These are phyloP conservation scores for Cuniculus paca DNA, from an alignment of 2,797 vertebrate genomes.

Conservation along the genomic window DNA sequence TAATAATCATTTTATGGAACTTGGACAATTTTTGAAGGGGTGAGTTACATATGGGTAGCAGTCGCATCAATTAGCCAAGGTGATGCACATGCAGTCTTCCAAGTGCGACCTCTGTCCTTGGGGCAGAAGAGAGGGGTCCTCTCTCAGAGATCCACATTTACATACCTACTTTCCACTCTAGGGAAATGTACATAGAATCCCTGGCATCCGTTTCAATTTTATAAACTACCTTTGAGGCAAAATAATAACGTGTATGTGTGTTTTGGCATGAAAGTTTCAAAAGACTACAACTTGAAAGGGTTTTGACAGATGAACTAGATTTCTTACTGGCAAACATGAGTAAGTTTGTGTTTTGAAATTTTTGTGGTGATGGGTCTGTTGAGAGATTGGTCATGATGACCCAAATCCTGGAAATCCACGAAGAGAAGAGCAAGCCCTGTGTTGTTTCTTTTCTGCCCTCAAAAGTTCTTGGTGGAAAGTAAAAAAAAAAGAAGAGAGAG, in stretches of 20 bases:
- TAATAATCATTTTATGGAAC: background rate
- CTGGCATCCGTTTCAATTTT: background rate
- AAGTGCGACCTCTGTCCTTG: rapidly evolving
- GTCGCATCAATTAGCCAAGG: background rate
- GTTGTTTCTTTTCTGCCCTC: background rate
- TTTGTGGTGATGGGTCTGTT: background rate
- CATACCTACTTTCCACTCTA: background rate
- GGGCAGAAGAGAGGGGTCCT: background rate
- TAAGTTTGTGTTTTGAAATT: background rate
- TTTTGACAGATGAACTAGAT: background rate
- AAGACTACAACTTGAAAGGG: background rate
- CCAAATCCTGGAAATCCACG: rapidly evolving
- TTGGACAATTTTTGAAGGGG: background rate
- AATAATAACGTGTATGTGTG: background rate
- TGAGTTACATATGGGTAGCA: background rate
- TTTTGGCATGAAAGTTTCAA: background rate
- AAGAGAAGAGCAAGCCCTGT: background rate
- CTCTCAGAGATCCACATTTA: rapidly evolving
- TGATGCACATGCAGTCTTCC: rapidly evolving
- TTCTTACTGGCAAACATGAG: background rate
- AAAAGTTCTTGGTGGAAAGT: background rate
- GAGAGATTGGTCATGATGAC: background rate
- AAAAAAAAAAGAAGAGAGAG: background rate
- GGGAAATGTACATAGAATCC: background rate
- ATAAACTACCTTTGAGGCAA: background rate